These are phyloP conservation scores for Phoxinus dragarum DNA, from an alignment of 2,797 vertebrate species.

Conservation along the genomic window DNA sequence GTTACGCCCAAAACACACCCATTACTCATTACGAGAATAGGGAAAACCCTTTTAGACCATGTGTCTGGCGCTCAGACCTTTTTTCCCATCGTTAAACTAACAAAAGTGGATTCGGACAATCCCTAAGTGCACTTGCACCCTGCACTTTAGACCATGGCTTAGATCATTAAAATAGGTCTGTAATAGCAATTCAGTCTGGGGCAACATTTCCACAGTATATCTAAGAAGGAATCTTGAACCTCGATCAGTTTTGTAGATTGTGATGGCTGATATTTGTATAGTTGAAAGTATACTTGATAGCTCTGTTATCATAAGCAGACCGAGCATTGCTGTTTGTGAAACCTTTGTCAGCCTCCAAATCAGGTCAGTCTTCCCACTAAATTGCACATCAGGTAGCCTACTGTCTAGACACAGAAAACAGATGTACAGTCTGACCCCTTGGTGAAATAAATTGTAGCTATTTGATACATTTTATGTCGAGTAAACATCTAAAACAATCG, in stretches of 20 bases:
- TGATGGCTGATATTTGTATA: background rate
- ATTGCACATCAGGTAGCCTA: conserved; percentile 39
- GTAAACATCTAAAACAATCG: background rate
- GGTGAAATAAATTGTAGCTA: background rate
- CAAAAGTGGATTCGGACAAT: too few species aligned
- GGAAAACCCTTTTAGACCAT: too few species aligned
- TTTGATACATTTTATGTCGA: background rate
- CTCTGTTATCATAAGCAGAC: background rate
- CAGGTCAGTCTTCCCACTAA: conserved; percentile 47
- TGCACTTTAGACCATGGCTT: too few species aligned
- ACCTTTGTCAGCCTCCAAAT: conserved; percentile 48
- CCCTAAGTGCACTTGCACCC: too few species aligned
- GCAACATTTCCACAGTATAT: background rate
- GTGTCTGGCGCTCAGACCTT: too few species aligned
- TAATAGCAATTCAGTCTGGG: conserved; percentile 11
- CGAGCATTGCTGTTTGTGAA: background rate
- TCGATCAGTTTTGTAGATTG: background rate
- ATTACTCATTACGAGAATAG: too few species aligned
- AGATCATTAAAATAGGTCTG: background rate
- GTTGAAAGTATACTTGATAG: background rate
- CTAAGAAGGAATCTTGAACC: background rate
- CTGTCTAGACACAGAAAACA: conserved; percentile 29
- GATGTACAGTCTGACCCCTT: background rate
- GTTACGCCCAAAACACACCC: too few species aligned
- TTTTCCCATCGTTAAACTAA: too few species aligned